Evolutionary conservation across 2,888 invertebrate species (phyloP).

Genomic region (Entomobrya multifasciata): DNA sequence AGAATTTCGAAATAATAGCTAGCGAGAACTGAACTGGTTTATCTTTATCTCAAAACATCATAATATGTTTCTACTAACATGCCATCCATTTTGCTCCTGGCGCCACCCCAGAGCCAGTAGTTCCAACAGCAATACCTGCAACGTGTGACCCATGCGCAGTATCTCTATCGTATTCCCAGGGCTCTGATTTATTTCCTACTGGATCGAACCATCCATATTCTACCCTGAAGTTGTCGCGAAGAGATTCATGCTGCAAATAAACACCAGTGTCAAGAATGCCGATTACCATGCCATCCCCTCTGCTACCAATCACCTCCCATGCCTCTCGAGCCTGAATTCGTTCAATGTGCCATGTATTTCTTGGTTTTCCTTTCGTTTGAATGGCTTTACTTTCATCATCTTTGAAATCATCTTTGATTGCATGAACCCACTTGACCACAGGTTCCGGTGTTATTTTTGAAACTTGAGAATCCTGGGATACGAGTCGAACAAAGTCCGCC

Average conservation of each 20-base stretch:
- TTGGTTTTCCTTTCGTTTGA: neutral
- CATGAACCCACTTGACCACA: neutral
- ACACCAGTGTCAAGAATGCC: neutral
- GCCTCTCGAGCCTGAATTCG: neutral
- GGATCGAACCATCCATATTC: conserved; percentile 18
- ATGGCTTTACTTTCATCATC: neutral
- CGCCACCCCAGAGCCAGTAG: neutral
- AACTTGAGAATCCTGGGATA: neutral
- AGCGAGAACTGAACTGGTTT: too few species aligned
- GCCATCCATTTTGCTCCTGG: too few species aligned
- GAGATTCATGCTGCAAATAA: neutral
- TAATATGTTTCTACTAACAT: too few species aligned
- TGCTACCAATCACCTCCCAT: conserved; percentile 8
- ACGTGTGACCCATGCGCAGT: too few species aligned
- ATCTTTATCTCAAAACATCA: too few species aligned
- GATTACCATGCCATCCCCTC: neutral
- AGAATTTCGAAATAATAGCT: too few species aligned
- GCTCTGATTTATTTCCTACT: too few species aligned
- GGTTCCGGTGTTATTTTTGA: neutral
- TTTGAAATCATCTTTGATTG: neutral
- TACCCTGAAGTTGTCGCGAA: neutral
- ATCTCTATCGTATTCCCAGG: too few species aligned
- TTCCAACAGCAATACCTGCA: neutral
- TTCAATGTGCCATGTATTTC: neutral
- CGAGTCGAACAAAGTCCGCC: neutral